Evolutionary conservation across 2,113 vertebrate species (phyloP), one percentile per base, ranked within the genome.

Genomic region (Callaeas wilsoni): DNA sequence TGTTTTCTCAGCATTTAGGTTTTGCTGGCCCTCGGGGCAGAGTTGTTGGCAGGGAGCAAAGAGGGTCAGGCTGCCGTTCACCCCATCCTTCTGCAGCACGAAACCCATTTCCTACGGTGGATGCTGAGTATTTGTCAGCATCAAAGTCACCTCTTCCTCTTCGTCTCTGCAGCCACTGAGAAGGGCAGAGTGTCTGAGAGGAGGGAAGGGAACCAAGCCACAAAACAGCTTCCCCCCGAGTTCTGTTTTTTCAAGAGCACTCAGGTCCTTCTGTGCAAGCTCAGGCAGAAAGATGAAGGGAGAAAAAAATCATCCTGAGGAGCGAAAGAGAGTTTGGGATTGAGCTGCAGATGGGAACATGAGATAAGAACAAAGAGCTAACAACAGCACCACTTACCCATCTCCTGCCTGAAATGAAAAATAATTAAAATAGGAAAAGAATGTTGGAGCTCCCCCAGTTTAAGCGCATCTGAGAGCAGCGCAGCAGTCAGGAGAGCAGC

Each of bases 361-460:
- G 63, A 56, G 57, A 74, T 6, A 41, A n/a, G 55, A 81, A n/a
- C 12, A 46, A 29, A 56, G 49, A 79, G 9, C 26, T 16, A 41
- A 41, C 13, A 49, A 4, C 18, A 44, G 22, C 13, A 4, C n/a
- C 9, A 1, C 29, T 86, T 16, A 27, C 10, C 39, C 63, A 10
- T 55, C 32, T 53, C 21, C 49, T n/a, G 46, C 19, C 27, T 41
- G 47, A 30, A 56, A 25, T 3, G 0, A 25, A 4, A 15, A 17
- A 25, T 5, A 16, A 35, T 9, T 15, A 10, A 22, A 49, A 22
- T 3, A 21, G 39, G 4, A 21, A 3, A 5, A 13, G 4, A 10
- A 2, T 1, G 4, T 25, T 23, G 39, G 16, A 23, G 12, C 20
- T 71, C 29, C 23, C 15, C 23, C 2, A 1, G 44, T 16, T 63